A percentile compares a stretch with the other conserved stretches of the same genome.
Conservation (phyloP, 2,888 invertebrate genomes). For the Scelioninae gen. 1 region DNA sequence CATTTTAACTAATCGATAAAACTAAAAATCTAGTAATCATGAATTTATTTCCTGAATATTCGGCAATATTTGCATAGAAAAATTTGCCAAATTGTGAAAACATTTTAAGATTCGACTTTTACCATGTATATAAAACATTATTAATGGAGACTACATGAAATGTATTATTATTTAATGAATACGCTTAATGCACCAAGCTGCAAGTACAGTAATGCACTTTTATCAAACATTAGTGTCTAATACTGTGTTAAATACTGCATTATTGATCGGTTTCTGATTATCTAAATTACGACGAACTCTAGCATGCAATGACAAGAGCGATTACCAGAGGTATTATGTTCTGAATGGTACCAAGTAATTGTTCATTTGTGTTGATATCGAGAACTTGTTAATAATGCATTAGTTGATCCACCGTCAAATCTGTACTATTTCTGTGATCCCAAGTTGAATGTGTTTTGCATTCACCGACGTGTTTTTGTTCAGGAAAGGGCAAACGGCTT, state of each 20-base stretch:
- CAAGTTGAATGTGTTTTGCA: conserved; percentile 28
- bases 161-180: background rate
- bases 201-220: conserved; percentile 55
- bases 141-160: too few species aligned
- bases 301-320: conserved; percentile 54
- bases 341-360: conserved; percentile 59
- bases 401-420: conserved; percentile 43
- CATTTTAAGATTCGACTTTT: too few species aligned
- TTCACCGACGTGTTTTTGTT: conserved; percentile 36
- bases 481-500: conserved; percentile 16
- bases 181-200: conserved; percentile 44
- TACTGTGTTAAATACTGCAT: conserved; percentile 41
- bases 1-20: too few species aligned
- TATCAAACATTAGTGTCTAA: conserved; percentile 42
- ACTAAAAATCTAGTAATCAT: too few species aligned
- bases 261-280: conserved; percentile 63
- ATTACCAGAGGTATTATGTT: conserved; percentile 56
- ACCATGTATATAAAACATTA: too few species aligned
- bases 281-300: conserved; percentile 61
- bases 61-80: too few species aligned
- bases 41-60: too few species aligned
- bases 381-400: conserved; percentile 67
- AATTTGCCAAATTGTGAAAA: too few species aligned
- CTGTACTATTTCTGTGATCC: conserved; percentile 40
- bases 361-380: conserved; percentile 55